Evolutionary conservation across 2,113 vertebrate genomes (phyloP), one percentile per base, ranked within the genome.

Genomic region (Ptilorrhoa leucosticta): DNA sequence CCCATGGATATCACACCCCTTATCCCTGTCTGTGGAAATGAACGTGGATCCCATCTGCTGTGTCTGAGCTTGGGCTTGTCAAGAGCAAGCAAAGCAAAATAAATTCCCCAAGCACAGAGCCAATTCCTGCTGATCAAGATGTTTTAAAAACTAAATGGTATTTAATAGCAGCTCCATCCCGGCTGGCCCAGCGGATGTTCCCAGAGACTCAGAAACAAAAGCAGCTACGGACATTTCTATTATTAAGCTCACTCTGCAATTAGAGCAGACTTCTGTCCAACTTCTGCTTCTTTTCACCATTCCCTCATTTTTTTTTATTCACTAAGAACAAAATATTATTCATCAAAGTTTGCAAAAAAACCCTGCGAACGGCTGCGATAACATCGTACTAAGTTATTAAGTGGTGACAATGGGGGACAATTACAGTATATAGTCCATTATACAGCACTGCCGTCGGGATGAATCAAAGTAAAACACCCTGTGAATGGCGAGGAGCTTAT

Each of bases 381-480:
- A 88, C 91, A 93, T 91, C 91, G 50, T 60, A 51, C 60, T 39
- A 92, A 90, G 82, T 86, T 95, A 93, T 93, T 94, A 96, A 93
- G 75, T n/a, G 45, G 45, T 61, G 89, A 97, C 96, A 97, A 97
- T 96, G 93, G 66, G 81, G 94, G 93, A 96, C 93, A 97, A 97
- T 97, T 97, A 97, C 95, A 83, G 96, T 70, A 89, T 83, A 82
- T 72, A 94, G 81, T 60, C 96, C 95, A 95, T 97, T 96, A 96
- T 95, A 92, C 8, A 91, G 94, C 82, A 33, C 91, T 48, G 89
- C 87, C 15, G 13, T 80, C 1, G 21, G 92, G 96, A 95, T 92
- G 94, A 95, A 96, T 97, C 94, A 69, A 94, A 96, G 94, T 91
- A 82, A 94, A 96, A 86, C 81, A 92, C 83, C 64, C 8, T 15